Conservation (phyloP, 2,888 invertebrate species). For the Cylindroiulus punctatus region DNA sequence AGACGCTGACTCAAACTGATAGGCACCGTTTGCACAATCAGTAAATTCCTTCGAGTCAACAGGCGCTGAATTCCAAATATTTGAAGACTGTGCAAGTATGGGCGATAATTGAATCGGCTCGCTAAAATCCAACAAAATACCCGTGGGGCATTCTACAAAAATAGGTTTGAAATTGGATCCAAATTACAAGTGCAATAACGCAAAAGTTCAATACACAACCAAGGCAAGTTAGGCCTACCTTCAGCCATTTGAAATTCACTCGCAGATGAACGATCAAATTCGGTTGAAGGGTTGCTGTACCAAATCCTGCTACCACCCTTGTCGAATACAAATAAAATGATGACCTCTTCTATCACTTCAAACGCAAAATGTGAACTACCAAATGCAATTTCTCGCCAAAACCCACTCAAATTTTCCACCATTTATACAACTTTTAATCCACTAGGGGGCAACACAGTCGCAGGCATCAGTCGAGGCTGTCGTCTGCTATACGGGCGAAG, state of each 20-base stretch:
- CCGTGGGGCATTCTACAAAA: slow-evolving; percentile 42
- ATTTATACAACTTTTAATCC: background rate
- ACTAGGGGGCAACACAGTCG: background rate
- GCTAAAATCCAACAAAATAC: slow-evolving; percentile 43
- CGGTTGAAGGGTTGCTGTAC: background rate
- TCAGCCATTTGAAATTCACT: background rate
- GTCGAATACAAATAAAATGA: background rate
- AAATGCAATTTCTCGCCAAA: background rate
- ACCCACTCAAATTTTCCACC: background rate
- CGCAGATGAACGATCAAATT: background rate
- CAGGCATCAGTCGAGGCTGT: background rate
- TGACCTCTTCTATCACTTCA: background rate
- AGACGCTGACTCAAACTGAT: background rate
- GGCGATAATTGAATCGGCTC: background rate
- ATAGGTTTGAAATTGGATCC: background rate
- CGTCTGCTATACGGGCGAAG: slow-evolving; percentile 52
- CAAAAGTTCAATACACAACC: background rate
- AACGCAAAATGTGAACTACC: background rate
- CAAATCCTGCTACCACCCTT: too few relatives aligned
- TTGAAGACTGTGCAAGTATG: background rate
- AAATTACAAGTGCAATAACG: background rate
- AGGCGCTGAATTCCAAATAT: background rate
- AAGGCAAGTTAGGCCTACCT: background rate
- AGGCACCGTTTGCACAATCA: background rate
- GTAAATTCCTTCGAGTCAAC: background rate